These are phyloP conservation scores for Aphidoletes aphidimyza DNA, from an alignment of 2,888 invertebrate species.

Conservation along the genomic window DNA sequence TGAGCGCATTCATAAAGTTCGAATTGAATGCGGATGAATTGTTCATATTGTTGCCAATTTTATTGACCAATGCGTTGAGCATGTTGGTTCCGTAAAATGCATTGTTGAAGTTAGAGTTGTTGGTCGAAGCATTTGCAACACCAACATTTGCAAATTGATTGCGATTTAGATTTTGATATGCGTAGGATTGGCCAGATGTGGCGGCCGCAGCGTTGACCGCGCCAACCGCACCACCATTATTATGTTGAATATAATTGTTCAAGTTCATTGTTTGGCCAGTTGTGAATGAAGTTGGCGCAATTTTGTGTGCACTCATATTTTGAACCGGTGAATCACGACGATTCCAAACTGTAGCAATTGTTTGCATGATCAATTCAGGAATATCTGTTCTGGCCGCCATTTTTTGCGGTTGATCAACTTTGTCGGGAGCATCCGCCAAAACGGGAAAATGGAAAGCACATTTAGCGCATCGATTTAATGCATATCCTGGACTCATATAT, in stretches of 20 bases:
- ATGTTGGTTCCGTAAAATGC: slow-evolving; percentile 20
- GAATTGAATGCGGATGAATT: background rate
- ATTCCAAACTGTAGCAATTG: background rate
- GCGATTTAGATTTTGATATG: slow-evolving; percentile 30
- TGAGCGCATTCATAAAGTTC: background rate
- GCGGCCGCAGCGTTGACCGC: background rate
- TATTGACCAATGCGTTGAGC: slow-evolving; percentile 25
- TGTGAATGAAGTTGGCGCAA: background rate
- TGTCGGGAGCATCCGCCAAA: background rate
- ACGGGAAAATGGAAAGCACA: background rate
- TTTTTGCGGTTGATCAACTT: background rate
- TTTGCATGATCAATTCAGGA: too few relatives aligned
- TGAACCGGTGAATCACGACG: background rate
- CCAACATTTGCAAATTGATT: slow-evolving; percentile 8
- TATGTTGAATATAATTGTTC: background rate
- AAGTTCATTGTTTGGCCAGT: background rate
- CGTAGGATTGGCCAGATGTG: background rate
- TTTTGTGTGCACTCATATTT: background rate
- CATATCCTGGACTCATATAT: background rate
- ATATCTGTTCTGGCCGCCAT: too few relatives aligned
- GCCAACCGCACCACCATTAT: too few relatives aligned
- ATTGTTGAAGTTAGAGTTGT: background rate
- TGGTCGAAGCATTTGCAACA: background rate
- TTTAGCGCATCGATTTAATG: background rate
- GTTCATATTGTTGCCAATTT: slow-evolving; percentile 5